These are phyloP conservation scores for Irena cyanogastra DNA, from an alignment of 2,113 vertebrate genomes.

Conservation along the genomic window DNA sequence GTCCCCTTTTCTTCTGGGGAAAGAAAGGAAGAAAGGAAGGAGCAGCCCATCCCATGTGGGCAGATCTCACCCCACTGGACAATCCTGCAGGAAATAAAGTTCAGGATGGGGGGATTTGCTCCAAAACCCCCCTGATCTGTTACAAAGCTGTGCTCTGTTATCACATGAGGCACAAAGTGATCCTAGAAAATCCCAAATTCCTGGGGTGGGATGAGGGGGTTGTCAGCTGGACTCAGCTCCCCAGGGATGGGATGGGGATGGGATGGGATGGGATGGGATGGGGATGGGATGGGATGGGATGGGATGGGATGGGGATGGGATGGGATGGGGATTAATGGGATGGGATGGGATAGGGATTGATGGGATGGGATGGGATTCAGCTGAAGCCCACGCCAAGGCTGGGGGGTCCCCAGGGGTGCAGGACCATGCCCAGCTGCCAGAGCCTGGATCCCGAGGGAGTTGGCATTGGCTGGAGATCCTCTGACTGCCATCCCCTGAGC, in stretches of 20 bases:
- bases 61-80: rapidly evolving
- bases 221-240: neutral
- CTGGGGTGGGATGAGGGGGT: rapidly evolving
- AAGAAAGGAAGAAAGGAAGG: neutral
- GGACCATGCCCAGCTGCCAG: neutral
- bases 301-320: neutral
- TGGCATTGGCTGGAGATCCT: rapidly evolving
- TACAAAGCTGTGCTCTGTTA: neutral
- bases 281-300: no score
- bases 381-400: neutral
- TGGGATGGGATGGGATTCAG: neutral
- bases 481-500: neutral
- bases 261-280: neutral
- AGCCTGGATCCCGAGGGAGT: rapidly evolving
- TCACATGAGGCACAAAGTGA: rapidly evolving
- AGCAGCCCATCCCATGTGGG: rapidly evolving
- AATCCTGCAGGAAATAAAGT: neutral
- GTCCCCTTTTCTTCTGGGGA: neutral
- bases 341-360: neutral
- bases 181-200: neutral
- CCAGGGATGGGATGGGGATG: neutral
- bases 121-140: neutral
- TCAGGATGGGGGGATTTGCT: neutral
- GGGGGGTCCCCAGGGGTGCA: neutral
- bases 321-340: no score